Conservation (phyloP, 2,888 invertebrate species). For the Stratiomys singularior region DNA sequence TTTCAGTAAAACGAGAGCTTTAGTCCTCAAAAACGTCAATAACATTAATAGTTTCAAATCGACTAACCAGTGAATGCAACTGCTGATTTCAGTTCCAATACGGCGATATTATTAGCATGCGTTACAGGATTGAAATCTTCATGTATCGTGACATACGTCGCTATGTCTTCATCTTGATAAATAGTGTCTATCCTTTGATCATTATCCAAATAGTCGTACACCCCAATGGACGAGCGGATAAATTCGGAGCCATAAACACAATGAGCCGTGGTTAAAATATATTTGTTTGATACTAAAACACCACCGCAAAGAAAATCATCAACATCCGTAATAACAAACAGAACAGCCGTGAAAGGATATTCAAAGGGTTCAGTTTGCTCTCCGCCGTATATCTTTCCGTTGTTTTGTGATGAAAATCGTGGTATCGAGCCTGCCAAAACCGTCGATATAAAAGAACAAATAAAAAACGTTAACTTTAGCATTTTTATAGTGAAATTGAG, state of each 20-base stretch:
- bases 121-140: conserved; percentile 63
- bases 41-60: too few species aligned
- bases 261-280: conserved; percentile 44
- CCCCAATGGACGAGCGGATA: conserved; percentile 54
- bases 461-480: not conserved
- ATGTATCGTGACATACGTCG: conserved; percentile 58
- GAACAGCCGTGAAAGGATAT: conserved; percentile 49
- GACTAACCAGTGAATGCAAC: conserved; percentile 61
- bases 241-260: conserved; percentile 3
- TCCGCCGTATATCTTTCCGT: conserved; percentile 48
- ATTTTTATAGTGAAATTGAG: not conserved
- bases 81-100: conserved; percentile 59
- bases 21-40: too few species aligned
- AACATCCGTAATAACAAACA: not conserved
- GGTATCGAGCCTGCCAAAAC: not conserved
- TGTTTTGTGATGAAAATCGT: not conserved
- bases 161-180: conserved; percentile 57
- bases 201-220: conserved; percentile 62
- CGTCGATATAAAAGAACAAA: not conserved
- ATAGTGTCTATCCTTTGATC: conserved; percentile 64
- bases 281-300: conserved; percentile 38
- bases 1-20: too few species aligned
- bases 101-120: conserved; percentile 62
- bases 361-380: conserved; percentile 44
- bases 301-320: conserved; percentile 33